Percentiles rank a stretch among this genome's conserved stretches.
phyloP scores from a whole-genome alignment of 2,113 vertebrate species.

The Tragelaphus buxtoni region DNA sequence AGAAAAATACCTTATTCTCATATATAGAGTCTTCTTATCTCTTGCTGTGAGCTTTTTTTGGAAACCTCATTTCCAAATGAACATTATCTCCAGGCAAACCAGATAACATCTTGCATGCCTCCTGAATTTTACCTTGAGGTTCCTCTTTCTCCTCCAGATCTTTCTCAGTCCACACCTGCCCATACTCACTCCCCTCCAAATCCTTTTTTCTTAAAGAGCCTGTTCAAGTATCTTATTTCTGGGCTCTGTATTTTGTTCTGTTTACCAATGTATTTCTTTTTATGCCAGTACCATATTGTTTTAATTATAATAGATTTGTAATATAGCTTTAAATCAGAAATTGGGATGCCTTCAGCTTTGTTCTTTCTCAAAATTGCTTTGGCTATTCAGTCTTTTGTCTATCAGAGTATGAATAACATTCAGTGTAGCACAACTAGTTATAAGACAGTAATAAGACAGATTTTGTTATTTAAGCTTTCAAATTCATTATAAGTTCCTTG shows the following conservation, averaged over 20 bases:
- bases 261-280: neutral
- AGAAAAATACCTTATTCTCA: neutral
- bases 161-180: neutral
- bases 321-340: neutral
- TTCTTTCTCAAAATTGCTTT: neutral
- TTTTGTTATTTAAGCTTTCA: constrained; percentile 7
- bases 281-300: neutral
- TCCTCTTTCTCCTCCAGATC: neutral
- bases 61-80: neutral
- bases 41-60: neutral
- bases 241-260: neutral
- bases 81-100: neutral
- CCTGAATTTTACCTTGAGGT: neutral
- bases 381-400: neutral
- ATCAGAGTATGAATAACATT: neutral
- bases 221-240: neutral
- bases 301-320: neutral
- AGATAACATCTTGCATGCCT: neutral
- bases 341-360: neutral
- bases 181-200: neutral
- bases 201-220: neutral
- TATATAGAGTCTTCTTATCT: neutral
- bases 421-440: neutral
- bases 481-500: neutral
- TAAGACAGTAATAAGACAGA: neutral